Evolutionary conservation across 2,888 invertebrate genomes (phyloP), one percentile per base, ranked within the genome.

Genomic region (Willowsia nigromaculata): DNA sequence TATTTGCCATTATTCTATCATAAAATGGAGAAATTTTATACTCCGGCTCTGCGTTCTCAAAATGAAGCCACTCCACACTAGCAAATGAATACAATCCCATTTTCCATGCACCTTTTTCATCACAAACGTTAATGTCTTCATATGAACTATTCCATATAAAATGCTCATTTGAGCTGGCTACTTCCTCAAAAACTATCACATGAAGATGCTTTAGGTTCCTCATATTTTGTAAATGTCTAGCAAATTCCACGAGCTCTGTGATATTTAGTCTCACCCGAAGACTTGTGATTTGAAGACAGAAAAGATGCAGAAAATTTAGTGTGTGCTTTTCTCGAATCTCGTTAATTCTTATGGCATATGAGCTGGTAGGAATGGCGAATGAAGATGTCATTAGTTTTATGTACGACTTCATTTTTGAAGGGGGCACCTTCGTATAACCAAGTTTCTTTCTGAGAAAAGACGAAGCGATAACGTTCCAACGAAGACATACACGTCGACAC

Each of bases 401-500:
- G 74, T 90, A 91, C 0, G n/a, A 25, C 40, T 90, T 90, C 27
- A 90, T 47, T 78, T 71, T 40, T 0, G 90, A 88, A 9, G 90
- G 91, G 11, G 59, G 90, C 18, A 91, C 59, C 65, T 25, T 27
- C n/a, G 62, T 53, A 71, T 85, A 40, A 5, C 18, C 62, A 15
- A 86, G 59, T n/a, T 74, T 82, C 11, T 59, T 40, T 22, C 53
- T 80, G 9, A 90, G 90, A 15, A 62, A 25, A 25, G 81, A 65
- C 27, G 88, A 88, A 1, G 90, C 82, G 27, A 90, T 25, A n/a
- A 74, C 78, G 40, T 91, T 91, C 91, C 91, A 91, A 0, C 90
- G 83, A 15, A 90, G 88, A 59, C 65, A 86, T 0, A 91, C 91
- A 5, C 47, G 47, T 1, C 91, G 91, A 22, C 78, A 22, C 0